These are phyloP conservation scores for Gasteruption jaculator DNA, from an alignment of 2,888 invertebrate species.

Conservation along the genomic window DNA sequence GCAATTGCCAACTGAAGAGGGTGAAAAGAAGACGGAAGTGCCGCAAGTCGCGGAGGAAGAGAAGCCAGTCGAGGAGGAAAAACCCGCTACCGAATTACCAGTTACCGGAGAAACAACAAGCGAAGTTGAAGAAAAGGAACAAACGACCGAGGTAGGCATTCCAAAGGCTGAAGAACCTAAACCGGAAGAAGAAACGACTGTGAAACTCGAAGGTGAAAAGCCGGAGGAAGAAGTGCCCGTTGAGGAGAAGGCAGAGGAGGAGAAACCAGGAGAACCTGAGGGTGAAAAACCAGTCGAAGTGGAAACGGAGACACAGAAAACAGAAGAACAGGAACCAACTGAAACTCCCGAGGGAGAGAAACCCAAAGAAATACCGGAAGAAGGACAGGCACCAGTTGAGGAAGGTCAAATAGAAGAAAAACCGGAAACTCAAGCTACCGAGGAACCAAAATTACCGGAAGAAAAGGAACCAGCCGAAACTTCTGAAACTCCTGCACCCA, in stretches of 20 bases:
- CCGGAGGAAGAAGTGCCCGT: constrained; percentile 24
- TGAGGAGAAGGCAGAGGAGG: constrained; percentile 21
- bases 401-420: constrained; percentile 18
- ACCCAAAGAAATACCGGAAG: constrained; percentile 18
- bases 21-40: constrained; percentile 5
- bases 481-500: constrained; percentile 16
- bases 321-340: constrained; percentile 20
- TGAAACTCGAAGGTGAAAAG: constrained; percentile 21
- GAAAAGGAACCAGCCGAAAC: constrained; percentile 9
- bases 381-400: constrained; percentile 19
- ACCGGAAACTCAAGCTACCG: constrained; percentile 20
- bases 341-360: constrained; percentile 16
- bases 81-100: constrained; percentile 22
- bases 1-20: constrained; percentile 11
- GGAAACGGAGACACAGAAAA: constrained; percentile 16
- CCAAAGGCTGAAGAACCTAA: constrained; percentile 25
- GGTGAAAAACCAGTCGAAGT: constrained; percentile 20
- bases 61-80: constrained; percentile 27
- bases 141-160: constrained; percentile 20
- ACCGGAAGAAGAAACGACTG: constrained; percentile 18
- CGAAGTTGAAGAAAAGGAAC: constrained; percentile 18
- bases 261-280: constrained; percentile 18
- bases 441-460: constrained; percentile 18
- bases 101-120: constrained; percentile 18
- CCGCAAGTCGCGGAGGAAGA: constrained; percentile 17